phyloP scores from a whole-genome alignment of 2,113 vertebrate species.

The Chrysemys picta region DNA sequence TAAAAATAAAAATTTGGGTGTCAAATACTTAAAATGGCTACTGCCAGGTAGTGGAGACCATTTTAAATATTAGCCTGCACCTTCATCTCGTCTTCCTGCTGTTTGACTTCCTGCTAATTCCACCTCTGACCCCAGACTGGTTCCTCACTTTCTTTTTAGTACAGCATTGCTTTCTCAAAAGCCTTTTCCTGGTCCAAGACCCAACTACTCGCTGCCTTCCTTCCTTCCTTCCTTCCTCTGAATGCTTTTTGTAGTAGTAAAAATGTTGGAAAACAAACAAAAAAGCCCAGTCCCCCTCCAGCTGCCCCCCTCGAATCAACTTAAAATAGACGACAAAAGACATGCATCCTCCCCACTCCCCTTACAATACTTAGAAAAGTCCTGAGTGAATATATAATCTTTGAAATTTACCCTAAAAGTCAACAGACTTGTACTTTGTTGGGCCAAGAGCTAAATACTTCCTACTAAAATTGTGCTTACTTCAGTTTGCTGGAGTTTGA shows the following conservation, averaged over 20 bases:
- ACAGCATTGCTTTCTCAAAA: neutral
- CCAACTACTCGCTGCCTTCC: neutral
- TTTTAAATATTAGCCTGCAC: neutral
- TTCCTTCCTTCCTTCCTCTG: neutral
- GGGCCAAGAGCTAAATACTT: neutral
- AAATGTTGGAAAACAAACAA: neutral
- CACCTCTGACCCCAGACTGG: neutral
- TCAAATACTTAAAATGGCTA: neutral
- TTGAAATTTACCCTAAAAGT: neutral
- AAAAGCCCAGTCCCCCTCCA: neutral
- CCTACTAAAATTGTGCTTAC: neutral
- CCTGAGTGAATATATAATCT: neutral
- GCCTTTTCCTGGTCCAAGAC: neutral
- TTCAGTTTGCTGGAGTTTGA: neutral
- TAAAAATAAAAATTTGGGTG: neutral
- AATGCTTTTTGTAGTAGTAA: neutral
- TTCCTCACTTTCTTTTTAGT: neutral
- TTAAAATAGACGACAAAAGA: neutral
- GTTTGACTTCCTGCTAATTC: neutral
- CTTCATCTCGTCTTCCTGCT: neutral
- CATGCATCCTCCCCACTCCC: neutral
- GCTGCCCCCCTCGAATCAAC: neutral
- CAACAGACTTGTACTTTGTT: neutral
- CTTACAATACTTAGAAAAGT: neutral
- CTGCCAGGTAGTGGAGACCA: neutral